These are phyloP conservation scores for Pyrgus malvae DNA, from an alignment of 2,888 invertebrate species.

Conservation along the genomic window DNA sequence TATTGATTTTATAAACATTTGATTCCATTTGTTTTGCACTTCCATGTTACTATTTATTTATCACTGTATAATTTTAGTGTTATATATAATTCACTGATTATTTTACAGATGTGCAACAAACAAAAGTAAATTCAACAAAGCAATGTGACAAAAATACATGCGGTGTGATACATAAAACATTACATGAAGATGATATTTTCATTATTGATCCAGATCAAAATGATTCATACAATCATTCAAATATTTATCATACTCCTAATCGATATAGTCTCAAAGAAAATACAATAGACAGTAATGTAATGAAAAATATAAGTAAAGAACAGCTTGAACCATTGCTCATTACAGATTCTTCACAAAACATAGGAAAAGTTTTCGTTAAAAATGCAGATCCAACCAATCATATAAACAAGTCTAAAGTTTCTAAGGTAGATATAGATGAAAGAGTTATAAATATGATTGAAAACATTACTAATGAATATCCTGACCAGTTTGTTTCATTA, in stretches of 20 bases:
- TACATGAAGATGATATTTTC: background rate
- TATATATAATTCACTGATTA: background rate
- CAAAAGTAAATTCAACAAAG: conserved; percentile 40
- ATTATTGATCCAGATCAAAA: background rate
- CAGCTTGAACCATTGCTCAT: conserved; percentile 10
- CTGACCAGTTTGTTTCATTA: conserved; percentile 37
- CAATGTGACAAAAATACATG: conserved; percentile 37
- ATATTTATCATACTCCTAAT: background rate
- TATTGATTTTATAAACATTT: conserved; percentile 21
- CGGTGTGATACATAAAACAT: background rate
- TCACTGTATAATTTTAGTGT: background rate
- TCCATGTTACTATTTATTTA: conserved; percentile 57
- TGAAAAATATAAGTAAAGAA: conserved; percentile 10
- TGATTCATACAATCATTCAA: background rate
- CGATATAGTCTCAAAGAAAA: background rate
- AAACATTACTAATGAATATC: conserved; percentile 37
- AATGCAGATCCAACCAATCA: too few relatives aligned
- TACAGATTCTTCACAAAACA: conserved; percentile 1
- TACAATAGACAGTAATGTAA: conserved; percentile 20
- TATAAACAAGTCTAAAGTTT: background rate
- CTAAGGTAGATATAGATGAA: conserved; percentile 40
- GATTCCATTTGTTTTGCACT: conserved; percentile 61
- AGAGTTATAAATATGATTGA: conserved; percentile 44
- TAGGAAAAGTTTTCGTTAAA: background rate
- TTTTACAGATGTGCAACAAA: conserved; percentile 52